A percentile compares a stretch with the other conserved stretches of the same genome.
Evolutionary conservation across 2,888 invertebrate species (phyloP).

Genomic region (Netelia melanura): DNA sequence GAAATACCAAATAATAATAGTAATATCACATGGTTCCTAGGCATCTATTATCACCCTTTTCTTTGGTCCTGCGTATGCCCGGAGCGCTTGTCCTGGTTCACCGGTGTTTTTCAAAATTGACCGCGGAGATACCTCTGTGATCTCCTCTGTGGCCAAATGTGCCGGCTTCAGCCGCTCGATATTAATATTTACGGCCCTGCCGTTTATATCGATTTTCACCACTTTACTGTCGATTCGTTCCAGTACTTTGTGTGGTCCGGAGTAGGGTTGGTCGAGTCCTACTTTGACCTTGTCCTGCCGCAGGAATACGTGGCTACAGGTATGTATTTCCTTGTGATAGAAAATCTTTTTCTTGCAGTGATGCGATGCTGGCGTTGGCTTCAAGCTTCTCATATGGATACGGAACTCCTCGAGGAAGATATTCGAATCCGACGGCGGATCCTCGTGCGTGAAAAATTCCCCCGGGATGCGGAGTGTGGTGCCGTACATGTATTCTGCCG

Average conservation of each 20-base stretch:
- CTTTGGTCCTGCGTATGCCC: no score
- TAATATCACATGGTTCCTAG: no score
- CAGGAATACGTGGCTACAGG: slow-evolving; percentile 10
- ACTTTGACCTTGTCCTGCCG: slow-evolving; percentile 10
- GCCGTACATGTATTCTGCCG: slow-evolving; percentile 39
- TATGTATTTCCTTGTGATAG: slow-evolving; percentile 31
- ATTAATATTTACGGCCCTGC: neutral
- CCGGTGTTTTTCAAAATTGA: no score
- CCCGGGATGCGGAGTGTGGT: slow-evolving; percentile 21
- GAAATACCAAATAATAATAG: no score
- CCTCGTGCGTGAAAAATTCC: slow-evolving; percentile 54
- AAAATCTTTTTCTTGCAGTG: slow-evolving; percentile 41
- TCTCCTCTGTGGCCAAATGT: neutral
- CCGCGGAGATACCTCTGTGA: neutral
- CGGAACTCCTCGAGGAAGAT: slow-evolving; percentile 50
- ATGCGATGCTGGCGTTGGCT: slow-evolving; percentile 40
- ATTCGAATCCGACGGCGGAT: slow-evolving; percentile 35
- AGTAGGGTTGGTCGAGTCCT: slow-evolving; percentile 35
- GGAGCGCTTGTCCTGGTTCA: no score
- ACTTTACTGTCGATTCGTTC: slow-evolving; percentile 24
- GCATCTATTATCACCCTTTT: no score
- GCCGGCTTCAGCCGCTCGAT: slow-evolving; percentile 26
- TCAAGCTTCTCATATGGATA: slow-evolving; percentile 32
- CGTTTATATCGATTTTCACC: neutral
- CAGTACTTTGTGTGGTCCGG: slow-evolving; percentile 31